Evolutionary conservation across 2,888 invertebrate species (phyloP), one percentile per base, ranked within the genome.

Genomic region (Apodemia zela): DNA sequence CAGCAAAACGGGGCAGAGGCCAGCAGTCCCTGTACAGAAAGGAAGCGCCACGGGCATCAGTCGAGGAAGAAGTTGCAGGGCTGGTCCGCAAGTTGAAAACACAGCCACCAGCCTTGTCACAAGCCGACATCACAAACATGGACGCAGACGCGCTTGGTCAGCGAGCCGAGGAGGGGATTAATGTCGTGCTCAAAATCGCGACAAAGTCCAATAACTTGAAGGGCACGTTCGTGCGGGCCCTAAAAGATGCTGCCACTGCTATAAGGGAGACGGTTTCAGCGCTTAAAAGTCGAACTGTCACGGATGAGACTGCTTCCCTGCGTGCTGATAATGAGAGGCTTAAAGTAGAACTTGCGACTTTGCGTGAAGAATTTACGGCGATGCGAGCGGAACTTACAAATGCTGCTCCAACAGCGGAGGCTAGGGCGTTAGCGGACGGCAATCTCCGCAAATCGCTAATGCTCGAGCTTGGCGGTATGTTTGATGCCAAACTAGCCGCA

Each of bases 201-300:
- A 57, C 29, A 1, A 54, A n/a, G 35, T 62, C 61, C 0, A 11
- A 21, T 0, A 51, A 57, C 5, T 38, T 62, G 1, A 62, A 62
- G 6, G 61, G 61, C 15, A 57, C 57, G 0, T 62, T 62, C 10
- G 21, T 18, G 4, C 29, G 51, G 8, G 54, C 61, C 51, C 42
- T 62, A 0, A 62, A 62, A 7, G 61, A 62, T 6, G 54, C 54
- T 1, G 61, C 54, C 0, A 15, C 10, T 1, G 7, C 54, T 0
- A 54, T 62, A 0, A 13, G 15, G 7, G 18, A 18, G 5, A 54
- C 61, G 8, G 54, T 62, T 1, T 21, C 49, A 33, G 13, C 18
- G 0, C 8, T 49, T 1, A 17, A 49, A 7, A 1, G 6, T 7
- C n/a, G 49, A 2, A 49, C 17, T 2, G n/a, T 49, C 2, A 17